These are phyloP conservation scores for Brachystomella parvula DNA, from an alignment of 1,140 invertebrate genomes.

Conservation along the genomic window DNA sequence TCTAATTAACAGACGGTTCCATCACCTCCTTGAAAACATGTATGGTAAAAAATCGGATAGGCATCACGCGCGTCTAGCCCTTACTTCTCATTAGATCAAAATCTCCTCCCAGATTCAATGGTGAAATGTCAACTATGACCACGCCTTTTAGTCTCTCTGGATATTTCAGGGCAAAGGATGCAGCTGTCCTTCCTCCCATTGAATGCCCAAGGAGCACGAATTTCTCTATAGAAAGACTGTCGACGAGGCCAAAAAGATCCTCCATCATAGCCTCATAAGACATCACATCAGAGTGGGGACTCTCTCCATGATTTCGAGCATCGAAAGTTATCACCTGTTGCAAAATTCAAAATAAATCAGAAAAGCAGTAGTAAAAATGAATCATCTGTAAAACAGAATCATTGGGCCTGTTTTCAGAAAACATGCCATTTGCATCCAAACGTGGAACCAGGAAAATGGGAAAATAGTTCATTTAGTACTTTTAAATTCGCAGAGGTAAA, in stretches of 20 bases:
- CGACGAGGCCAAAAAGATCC: slow-evolving; percentile 61
- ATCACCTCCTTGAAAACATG: not conserved
- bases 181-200: slow-evolving; percentile 79
- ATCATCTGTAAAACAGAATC: too few relatives aligned
- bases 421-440: too few relatives aligned
- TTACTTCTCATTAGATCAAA: slow-evolving; percentile 41
- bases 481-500: not conserved
- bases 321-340: slow-evolving; percentile 67
- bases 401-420: too few relatives aligned
- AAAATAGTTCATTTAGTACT: not conserved
- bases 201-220: slow-evolving; percentile 73
- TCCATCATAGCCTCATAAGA: slow-evolving; percentile 61
- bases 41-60: not conserved
- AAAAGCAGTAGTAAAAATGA: too few relatives aligned
- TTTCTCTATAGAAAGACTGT: slow-evolving; percentile 53
- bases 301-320: slow-evolving; percentile 84
- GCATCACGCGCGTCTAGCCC: not conserved
- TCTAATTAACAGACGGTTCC: too few relatives aligned
- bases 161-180: slow-evolving; percentile 65
- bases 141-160: slow-evolving; percentile 68
- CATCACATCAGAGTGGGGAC: slow-evolving; percentile 63
- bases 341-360: too few relatives aligned
- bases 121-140: slow-evolving; percentile 76
- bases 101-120: slow-evolving; percentile 56
- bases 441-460: not conserved